Evolutionary conservation across 2,113 vertebrate species (phyloP), one percentile per base, ranked within the genome.

Genomic region (Ginglymostoma cirratum): DNA sequence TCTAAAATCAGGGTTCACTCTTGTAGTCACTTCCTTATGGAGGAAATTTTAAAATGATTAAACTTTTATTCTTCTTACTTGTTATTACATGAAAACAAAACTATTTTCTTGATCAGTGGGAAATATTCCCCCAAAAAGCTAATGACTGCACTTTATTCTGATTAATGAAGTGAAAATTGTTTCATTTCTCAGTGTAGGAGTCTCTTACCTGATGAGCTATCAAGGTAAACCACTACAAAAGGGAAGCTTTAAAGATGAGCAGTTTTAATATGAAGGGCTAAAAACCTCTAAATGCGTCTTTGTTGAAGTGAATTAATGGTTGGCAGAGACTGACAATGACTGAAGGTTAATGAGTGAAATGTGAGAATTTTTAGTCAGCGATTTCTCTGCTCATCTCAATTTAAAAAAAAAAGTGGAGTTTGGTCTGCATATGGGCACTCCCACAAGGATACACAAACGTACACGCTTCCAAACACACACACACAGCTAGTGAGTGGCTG

Each of bases 111-210:
- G 17, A 93, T 66, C 89, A 93, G 15, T 30, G 30, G 87, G 34
- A 93, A 34, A n/a, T 93, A 67, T 67, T 83, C 34, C 89, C 89
- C 34, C 17, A 66, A n/a, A 93, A 66, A 5, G 14, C n/a, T 93
- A 66, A 67, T 93, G 34, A 93, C 89, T 93, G 61, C n/a, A 8
- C n/a, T 66, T 67, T 5, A 66, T 66, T n/a, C 89, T 66, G 61
- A 67, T 93, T 66, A 93, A 93, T 93, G 61, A 66, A 34, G 34
- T 92, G 89, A 66, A 93, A 38, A 14, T 7, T 93, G 89, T 93
- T 93, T 93, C n/a, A 93, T 67, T 93, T 93, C 89, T 38, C 89
- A 93, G 34, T 93, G 6, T n/a, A 67, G 89, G n/a, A 30, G 34
- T n/a, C 52, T 90, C 87, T 90, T n/a, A 55, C 48, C 86, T 30